phyloP scores from a whole-genome alignment of 2,113 vertebrate species.

The Anseranas semipalmata region DNA sequence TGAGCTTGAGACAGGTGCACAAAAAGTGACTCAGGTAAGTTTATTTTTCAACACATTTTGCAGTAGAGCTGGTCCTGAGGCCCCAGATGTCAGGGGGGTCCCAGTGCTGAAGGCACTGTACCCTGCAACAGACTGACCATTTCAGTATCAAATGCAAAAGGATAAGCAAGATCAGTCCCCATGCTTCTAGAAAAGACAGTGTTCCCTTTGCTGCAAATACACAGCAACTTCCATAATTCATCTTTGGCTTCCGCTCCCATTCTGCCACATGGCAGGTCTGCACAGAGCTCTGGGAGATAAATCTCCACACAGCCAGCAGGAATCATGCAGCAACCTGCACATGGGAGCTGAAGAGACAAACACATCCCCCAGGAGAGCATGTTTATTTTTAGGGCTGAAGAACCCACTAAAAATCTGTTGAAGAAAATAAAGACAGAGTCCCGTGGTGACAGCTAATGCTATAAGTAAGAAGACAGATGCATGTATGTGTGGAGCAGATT shows the following conservation, averaged over 20 bases:
- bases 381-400: constrained; percentile 51
- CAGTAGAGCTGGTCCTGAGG: neutral
- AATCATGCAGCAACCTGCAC: neutral
- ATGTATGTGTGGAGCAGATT: neutral
- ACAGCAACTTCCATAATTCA: neutral
- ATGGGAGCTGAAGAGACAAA: neutral
- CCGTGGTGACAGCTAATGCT: constrained; percentile 4
- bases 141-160: neutral
- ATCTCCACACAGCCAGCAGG: neutral
- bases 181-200: neutral
- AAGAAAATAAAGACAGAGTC: constrained; percentile 54
- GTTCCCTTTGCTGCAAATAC: neutral
- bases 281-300: neutral
- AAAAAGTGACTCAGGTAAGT: neutral
- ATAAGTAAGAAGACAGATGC: constrained; percentile 28
- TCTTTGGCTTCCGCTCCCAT: neutral
- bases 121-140: neutral
- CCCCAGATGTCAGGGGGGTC: accelerated
- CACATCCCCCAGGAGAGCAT: neutral
- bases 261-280: neutral
- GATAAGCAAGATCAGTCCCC: neutral
- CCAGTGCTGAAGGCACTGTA: neutral
- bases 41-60: neutral
- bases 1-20: neutral
- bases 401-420: constrained; percentile 57